A percentile compares a stretch with the other conserved stretches of the same genome.
Conservation (phyloP, 2,888 invertebrate genomes). For the Coremacera marginata region DNA sequence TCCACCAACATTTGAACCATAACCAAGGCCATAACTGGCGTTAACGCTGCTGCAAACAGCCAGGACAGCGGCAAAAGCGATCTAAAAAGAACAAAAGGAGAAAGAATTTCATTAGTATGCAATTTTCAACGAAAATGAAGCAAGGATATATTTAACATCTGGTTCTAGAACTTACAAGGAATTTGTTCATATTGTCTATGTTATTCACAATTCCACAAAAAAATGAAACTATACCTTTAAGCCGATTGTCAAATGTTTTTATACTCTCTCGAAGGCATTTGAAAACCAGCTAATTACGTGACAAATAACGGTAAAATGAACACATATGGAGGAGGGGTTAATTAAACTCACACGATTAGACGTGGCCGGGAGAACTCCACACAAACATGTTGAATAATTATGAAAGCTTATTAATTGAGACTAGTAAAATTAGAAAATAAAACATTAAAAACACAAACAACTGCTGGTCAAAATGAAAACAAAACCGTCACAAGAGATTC, state of each 20-base stretch:
- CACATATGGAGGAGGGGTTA: conserved; percentile 30
- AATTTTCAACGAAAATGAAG: not conserved
- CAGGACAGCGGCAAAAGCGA: conserved; percentile 44
- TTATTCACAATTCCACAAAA: conserved; percentile 26
- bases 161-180: conserved; percentile 48
- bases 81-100: conserved; percentile 35
- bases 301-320: conserved; percentile 44
- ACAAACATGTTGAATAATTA: not conserved
- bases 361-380: not conserved
- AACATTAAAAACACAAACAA: not conserved
- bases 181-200: conserved; percentile 42
- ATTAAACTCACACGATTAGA: not conserved
- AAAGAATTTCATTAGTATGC: not conserved
- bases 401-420: not conserved
- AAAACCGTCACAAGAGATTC: not conserved
- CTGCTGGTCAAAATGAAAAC: too few relatives aligned
- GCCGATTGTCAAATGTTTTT: conserved; percentile 37
- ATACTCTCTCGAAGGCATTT: conserved; percentile 39
- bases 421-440: not conserved
- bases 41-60: conserved; percentile 26
- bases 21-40: not conserved
- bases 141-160: not conserved
- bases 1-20: not conserved
- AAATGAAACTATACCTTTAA: not conserved
- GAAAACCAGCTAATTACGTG: conserved; percentile 47